Conservation (phyloP, 2,888 invertebrate genomes). For the Cyaniris semiargus region DNA sequence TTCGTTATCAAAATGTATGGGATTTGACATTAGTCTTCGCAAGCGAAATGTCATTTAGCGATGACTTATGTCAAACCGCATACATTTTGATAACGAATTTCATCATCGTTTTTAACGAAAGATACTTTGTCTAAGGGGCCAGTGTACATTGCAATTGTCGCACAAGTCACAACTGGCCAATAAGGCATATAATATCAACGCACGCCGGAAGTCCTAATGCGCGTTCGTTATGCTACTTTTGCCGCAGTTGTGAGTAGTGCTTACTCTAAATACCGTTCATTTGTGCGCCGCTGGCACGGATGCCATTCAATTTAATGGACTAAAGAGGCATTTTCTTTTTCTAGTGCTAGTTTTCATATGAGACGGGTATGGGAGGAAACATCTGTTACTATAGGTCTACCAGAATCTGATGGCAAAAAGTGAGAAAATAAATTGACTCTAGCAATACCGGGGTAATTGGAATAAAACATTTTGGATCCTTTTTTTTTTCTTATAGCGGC, state of each 20-base stretch:
- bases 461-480: too few relatives aligned
- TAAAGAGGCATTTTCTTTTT: neutral
- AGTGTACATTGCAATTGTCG: neutral
- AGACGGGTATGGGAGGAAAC: neutral
- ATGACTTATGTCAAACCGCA: too few relatives aligned
- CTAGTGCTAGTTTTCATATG: neutral
- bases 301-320: slow-evolving; percentile 6
- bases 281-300: slow-evolving; percentile 8
- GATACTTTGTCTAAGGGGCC: too few relatives aligned
- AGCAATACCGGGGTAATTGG: too few relatives aligned
- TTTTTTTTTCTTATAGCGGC: too few relatives aligned
- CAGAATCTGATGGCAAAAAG: too few relatives aligned
- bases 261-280: slow-evolving; percentile 24
- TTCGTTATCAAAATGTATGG: too few relatives aligned
- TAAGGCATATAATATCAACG: neutral
- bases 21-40: too few relatives aligned
- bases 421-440: too few relatives aligned
- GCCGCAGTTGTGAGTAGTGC: neutral
- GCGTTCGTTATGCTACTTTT: slow-evolving; percentile 15
- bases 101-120: too few relatives aligned
- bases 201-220: slow-evolving; percentile 10
- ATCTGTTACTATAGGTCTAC: neutral
- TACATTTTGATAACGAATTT: too few relatives aligned
- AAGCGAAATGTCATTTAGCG: too few relatives aligned
- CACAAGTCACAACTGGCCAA: neutral